phyloP scores from a whole-genome alignment of 1,140 invertebrate genomes.

The Adelges cooleyi region DNA sequence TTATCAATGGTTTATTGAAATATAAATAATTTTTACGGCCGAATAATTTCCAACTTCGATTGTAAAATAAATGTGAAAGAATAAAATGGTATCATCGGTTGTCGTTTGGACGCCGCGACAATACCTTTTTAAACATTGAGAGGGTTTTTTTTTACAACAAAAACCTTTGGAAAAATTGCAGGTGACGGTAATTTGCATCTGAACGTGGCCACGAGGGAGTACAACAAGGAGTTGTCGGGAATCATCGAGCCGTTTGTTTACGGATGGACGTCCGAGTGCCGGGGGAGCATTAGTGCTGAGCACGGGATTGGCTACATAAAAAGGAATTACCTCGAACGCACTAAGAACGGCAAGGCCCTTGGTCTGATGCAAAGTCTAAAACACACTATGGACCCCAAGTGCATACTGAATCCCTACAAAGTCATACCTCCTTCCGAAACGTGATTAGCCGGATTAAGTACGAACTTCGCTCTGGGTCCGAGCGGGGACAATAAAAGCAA shows the following conservation, averaged over 20 bases:
- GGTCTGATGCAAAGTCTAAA: conserved; percentile 78
- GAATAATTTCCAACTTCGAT: too few species aligned
- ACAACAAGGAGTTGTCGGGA: conserved; percentile 52
- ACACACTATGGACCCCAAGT: conserved; percentile 75
- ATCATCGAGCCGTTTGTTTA: conserved; percentile 82
- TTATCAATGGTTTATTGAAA: too few species aligned
- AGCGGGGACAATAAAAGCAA: too few species aligned
- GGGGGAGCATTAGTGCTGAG: conserved; percentile 88
- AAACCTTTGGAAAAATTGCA: too few species aligned
- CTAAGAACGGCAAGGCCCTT: conserved; percentile 63
- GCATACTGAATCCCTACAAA: conserved; percentile 94
- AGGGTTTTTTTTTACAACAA: too few species aligned
- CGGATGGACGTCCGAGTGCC: conserved; percentile 64
- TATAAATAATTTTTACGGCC: too few species aligned
- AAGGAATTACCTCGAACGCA: conserved; percentile 72
- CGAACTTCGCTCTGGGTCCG: too few species aligned
- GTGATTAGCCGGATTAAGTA: too few species aligned
- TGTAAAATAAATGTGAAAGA: too few species aligned
- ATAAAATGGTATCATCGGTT: too few species aligned
- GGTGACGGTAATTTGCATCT: conserved; percentile 87
- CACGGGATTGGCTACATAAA: conserved; percentile 91
- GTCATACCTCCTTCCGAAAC: conserved; percentile 38
- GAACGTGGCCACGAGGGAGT: conserved; percentile 64
- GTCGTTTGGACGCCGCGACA: too few species aligned
- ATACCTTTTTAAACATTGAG: too few species aligned